Evolutionary conservation across 92 coral and sea anemone genomes (phyloP), one percentile per base, ranked within the genome.

Genomic region (Pocillopora meandrina): DNA sequence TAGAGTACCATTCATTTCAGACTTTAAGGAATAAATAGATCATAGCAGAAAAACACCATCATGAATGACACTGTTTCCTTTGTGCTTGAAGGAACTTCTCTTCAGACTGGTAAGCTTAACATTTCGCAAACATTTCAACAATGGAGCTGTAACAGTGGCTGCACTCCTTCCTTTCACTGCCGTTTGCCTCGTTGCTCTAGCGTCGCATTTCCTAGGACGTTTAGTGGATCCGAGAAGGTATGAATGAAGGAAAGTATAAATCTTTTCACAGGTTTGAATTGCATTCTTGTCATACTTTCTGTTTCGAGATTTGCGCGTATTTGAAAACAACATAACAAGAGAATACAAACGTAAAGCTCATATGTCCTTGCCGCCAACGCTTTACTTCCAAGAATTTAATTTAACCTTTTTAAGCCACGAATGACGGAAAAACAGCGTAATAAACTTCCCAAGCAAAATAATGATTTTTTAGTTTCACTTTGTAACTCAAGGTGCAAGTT

Each of bases 61-160:
- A 60, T 13, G 4, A 60, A 60, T 60, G 19, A 3, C n/a, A 61
- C 20, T 5, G 17, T 61, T 61, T 17, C 65, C 65, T 10, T 61
- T 12, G 21, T 20, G 35, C 11, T 65, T 65, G 1, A 9, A 65
- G 70, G 12, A 14, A 65, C 31, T 65, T 65, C 33, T 65, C 33
- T 65, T 12, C 70, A 65, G 31, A n/a, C 33, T 8, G 70, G 70
- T 13, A 65, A 65, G 35, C 31, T 21, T 2, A 65, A 65, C 70
- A 21, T 65, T 3, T 20, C 70, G 14, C 70, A 65, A 65, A 65
- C 35, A 10, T 18, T 65, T 65, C 33, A 65, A 65, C 33, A 20
- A 26, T 65, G 70, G 70, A 65, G 70, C 70, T 65, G 70, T 21
- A 34, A 34, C 70, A 65, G 33, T 65, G 70, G 70, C 12, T 65